Percentiles rank a stretch among this genome's conserved stretches.
Evolutionary conservation across 2,888 invertebrate genomes (phyloP).

Genomic region (Drosophila parthenogenetica): DNA sequence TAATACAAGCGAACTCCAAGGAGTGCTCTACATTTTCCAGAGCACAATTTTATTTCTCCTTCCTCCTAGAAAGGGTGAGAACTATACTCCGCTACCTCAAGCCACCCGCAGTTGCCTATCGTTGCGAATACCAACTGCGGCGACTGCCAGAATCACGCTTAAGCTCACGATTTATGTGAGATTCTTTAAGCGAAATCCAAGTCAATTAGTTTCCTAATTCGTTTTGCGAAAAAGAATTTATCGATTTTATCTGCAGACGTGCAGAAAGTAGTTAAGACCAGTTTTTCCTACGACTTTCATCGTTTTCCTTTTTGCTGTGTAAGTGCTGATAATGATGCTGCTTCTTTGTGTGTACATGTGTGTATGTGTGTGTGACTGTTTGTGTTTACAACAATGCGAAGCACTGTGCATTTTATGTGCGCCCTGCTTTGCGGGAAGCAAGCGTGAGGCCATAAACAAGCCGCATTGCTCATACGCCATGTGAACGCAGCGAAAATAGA

Average conservation of each 20-base stretch:
- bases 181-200: constrained; percentile 81
- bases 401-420: constrained; percentile 64
- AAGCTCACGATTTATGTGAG: constrained; percentile 80
- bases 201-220: constrained; percentile 81
- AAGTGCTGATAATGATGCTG: constrained; percentile 77
- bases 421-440: constrained; percentile 40
- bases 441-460: constrained; percentile 67
- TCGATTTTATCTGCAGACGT: constrained; percentile 81
- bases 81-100: no score
- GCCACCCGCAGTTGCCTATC: neutral
- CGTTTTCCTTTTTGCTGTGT: constrained; percentile 40
- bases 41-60: constrained; percentile 40
- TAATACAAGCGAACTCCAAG: constrained; percentile 24
- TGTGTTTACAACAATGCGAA: constrained; percentile 39
- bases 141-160: constrained; percentile 78
- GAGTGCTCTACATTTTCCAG: constrained; percentile 42
- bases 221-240: constrained; percentile 81
- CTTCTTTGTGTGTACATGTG: constrained; percentile 38
- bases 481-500: constrained; percentile 25
- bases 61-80: neutral
- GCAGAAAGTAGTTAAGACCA: constrained; percentile 81
- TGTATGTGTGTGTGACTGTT: constrained; percentile 21
- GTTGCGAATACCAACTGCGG: constrained; percentile 27
- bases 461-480: constrained; percentile 74
- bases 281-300: constrained; percentile 58